Evolutionary conservation across 2,888 invertebrate species (phyloP), one percentile per base, ranked within the genome.

Genomic region (Elegia similella): DNA sequence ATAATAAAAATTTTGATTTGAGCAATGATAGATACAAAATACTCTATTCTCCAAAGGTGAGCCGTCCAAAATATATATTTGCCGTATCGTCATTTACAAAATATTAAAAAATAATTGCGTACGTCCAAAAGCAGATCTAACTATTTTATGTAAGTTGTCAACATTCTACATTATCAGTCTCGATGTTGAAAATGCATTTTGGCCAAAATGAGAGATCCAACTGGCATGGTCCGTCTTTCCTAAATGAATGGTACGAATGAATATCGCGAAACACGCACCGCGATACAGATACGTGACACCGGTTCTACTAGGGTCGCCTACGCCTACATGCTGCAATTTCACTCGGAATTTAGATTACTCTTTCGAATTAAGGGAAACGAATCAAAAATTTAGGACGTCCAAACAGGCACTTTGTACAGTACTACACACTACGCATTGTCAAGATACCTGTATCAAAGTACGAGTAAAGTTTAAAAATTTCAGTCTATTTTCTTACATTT

Each of bases 111-210:
- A 88, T 84, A 86, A 87, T 85, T 76, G 80, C 76, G 72, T 82
- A 80, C 77, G 78, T 83, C 73, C 82, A 79, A 83, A 86, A 88
- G 85, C 88, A 85, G 87, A 83, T 88, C 87, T 88, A 85, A 81
- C 82, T 88, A 86, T 82, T 78, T 82, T 80, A 78, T 77, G 82
- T 78, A 78, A 78, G 77, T 80, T 73, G 78, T 87, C 84, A 84
- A 86, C 86, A 79, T 82, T 83, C 83, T 89, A 89, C 76, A 76
- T 81, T 84, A 90, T 90, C 90, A 90, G 91, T 91, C 90, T 91
- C 88, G 86, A 86, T 84, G 80, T 83, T 85, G 78, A 80, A 86
- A 87, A 89, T 85, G 87, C 86, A 76, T 86, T 89, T 89, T 90
- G 90, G 90, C 90, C 88, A 80, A 87, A 84, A 83, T 76, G 87